These are phyloP conservation scores for Bufo gargarizans DNA, from an alignment of 2,113 vertebrate genomes.

Conservation along the genomic window DNA sequence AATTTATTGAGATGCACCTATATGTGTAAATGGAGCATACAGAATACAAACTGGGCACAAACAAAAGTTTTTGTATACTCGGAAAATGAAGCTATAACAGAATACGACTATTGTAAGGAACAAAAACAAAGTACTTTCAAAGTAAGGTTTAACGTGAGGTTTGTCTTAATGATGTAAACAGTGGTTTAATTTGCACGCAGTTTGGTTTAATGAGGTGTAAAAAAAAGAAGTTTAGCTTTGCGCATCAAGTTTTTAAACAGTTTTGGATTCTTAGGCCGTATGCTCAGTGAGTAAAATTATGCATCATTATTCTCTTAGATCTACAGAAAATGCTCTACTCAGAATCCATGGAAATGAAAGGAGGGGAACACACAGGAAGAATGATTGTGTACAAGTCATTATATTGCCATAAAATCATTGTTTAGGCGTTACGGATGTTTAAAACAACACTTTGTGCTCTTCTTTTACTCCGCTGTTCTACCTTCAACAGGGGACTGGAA, in stretches of 20 bases:
- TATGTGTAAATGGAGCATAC: background rate
- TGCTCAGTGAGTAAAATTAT: slow-evolving; percentile 39
- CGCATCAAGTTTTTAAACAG: slow-evolving; percentile 40
- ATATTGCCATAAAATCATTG: slow-evolving; percentile 36
- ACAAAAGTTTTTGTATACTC: background rate
- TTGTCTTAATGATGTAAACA: slow-evolving; percentile 54
- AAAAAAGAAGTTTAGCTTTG: slow-evolving; percentile 42
- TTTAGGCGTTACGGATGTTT: slow-evolving; percentile 23
- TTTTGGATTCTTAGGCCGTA: slow-evolving; percentile 43
- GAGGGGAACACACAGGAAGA: background rate
- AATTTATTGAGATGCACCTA: background rate
- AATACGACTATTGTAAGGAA: background rate
- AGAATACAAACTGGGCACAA: background rate
- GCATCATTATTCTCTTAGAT: slow-evolving; percentile 52
- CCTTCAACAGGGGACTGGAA: background rate
- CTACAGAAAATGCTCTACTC: slow-evolving; percentile 29
- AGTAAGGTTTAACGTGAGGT: slow-evolving; percentile 29
- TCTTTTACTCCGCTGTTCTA: background rate
- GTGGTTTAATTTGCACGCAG: slow-evolving; percentile 45
- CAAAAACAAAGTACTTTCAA: slow-evolving; percentile 27
- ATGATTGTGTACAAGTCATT: slow-evolving; percentile 27
- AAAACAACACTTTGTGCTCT: slow-evolving; percentile 12
- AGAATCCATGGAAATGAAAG: slow-evolving; percentile 12
- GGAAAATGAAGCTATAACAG: background rate
- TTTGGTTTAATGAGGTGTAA: slow-evolving; percentile 55